Conservation (phyloP, 2,797 vertebrate genomes). For the Bovichtus diacanthus region DNA sequence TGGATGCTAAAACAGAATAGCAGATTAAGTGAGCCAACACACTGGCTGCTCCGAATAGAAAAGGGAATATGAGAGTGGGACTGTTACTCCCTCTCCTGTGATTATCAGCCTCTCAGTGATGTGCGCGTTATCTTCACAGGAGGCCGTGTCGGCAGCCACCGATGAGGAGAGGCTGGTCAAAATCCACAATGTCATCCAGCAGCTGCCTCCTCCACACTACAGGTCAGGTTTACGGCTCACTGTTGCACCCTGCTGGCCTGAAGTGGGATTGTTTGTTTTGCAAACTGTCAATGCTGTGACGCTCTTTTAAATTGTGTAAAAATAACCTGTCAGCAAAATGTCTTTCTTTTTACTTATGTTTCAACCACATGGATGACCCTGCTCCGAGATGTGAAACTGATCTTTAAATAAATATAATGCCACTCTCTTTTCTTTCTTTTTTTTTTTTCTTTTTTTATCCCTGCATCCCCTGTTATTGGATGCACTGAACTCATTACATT, state of each 20-base stretch:
- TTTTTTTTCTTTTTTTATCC: not conserved
- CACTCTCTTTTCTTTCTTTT: no score
- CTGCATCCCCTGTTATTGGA: not conserved
- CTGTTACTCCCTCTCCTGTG: conserved; percentile 50
- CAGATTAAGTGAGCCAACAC: conserved; percentile 60
- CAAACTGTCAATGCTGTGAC: not conserved
- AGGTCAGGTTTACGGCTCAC: conserved; percentile 82
- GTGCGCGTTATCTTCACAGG: conserved; percentile 82
- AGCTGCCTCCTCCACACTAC: conserved; percentile 97
- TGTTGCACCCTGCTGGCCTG: conserved; percentile 62
- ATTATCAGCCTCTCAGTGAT: conserved; percentile 42
- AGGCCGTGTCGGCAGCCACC: conserved; percentile 96
- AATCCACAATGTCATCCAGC: conserved; percentile 99
- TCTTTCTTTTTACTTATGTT: not conserved
- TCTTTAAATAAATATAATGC: not conserved
- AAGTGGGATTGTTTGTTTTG: conserved; percentile 4
- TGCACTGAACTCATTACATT: no score
- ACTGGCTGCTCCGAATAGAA: conserved; percentile 48
- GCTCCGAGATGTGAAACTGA: not conserved
- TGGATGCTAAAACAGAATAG: conserved; percentile 42
- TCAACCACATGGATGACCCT: not conserved
- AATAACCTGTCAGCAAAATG: not conserved
- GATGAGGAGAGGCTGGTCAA: conserved; percentile 96
- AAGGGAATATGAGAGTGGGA: conserved; percentile 20
- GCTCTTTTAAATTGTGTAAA: not conserved